Conservation (phyloP, 2,888 invertebrate species). For the Scaptomyza caliginosa region DNA sequence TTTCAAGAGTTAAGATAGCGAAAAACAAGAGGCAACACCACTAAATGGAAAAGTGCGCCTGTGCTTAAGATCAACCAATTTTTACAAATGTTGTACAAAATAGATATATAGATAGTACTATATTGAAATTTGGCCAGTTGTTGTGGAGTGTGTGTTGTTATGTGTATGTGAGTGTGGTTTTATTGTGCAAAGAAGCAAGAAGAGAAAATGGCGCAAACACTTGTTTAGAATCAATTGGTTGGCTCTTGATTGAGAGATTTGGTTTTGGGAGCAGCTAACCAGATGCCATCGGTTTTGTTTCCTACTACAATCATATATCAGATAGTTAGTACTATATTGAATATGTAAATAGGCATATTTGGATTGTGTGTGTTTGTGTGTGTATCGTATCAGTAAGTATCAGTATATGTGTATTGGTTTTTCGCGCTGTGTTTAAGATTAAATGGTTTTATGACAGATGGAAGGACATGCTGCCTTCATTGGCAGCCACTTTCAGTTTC, state of each 20-base stretch:
- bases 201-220: conserved; percentile 6
- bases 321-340: conserved; percentile 29
- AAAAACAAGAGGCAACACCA: conserved; percentile 5
- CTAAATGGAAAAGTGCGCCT: conserved; percentile 14
- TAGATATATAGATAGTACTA: conserved; percentile 26
- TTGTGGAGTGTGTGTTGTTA: conserved; percentile 1
- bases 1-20: neutral
- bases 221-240: conserved; percentile 5
- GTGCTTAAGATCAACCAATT: conserved; percentile 16
- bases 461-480: conserved; percentile 99
- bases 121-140: conserved; percentile 51
- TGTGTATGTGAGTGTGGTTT: conserved; percentile 1
- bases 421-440: conserved; percentile 1
- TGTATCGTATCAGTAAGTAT: conserved; percentile 12
- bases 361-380: conserved; percentile 14
- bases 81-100: conserved; percentile 32
- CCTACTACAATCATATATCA: conserved; percentile 20
- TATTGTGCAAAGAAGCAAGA: conserved; percentile 2
- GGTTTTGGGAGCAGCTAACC: conserved; percentile 16
- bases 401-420: conserved; percentile 5
- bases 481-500: conserved; percentile 95
- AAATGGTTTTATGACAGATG: conserved; percentile 93
- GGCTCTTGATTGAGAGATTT: conserved; percentile 3
- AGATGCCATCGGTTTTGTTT: conserved; percentile 8
- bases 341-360: conserved; percentile 29